Evolutionary conservation across 2,888 invertebrate species (phyloP).

Genomic region (Polietes domitor): DNA sequence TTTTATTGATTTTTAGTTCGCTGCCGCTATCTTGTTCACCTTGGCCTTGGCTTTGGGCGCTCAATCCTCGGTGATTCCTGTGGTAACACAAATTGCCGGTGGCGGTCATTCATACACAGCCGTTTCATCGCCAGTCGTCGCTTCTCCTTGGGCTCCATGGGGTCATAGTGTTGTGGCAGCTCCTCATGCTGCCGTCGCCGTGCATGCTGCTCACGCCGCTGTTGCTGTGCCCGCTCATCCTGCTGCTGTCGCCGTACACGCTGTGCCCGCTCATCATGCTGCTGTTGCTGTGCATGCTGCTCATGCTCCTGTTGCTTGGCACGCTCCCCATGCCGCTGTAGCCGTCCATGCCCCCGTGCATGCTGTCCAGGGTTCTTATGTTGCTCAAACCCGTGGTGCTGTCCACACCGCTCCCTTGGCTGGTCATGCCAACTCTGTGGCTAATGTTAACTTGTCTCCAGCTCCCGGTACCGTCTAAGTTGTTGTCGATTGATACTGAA

Average conservation of each 20-base stretch:
- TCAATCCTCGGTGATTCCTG: conserved; percentile 75
- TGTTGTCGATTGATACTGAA: too few species aligned
- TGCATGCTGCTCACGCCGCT: conserved; percentile 52
- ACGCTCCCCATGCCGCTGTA: too few species aligned
- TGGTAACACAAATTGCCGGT: conserved; percentile 68
- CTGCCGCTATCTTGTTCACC: conserved; percentile 72
- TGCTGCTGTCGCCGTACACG: conserved; percentile 63
- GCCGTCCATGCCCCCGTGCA: too few species aligned
- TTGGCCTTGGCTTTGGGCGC: conserved; percentile 78
- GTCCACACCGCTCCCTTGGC: conserved; percentile 59
- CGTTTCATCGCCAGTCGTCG: conserved; percentile 68
- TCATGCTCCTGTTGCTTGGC: conserved; percentile 51
- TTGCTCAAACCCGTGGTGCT: conserved; percentile 61
- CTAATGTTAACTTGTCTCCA: conserved; percentile 64
- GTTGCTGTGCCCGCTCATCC: too few species aligned
- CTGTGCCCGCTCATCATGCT: too few species aligned
- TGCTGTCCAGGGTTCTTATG: conserved; percentile 47
- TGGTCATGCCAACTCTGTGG: conserved; percentile 55
- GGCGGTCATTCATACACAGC: conserved; percentile 75
- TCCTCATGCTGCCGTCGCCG: too few species aligned
- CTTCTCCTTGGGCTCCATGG: conserved; percentile 52
- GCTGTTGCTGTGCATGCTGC: neutral
- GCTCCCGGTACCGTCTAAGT: conserved; percentile 65
- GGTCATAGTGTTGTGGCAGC: too few species aligned
- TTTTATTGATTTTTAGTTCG: conserved; percentile 72